These are phyloP conservation scores for Gnathonemus echidnorhynchus DNA, from an alignment of 2,113 vertebrate genomes.

Conservation along the genomic window DNA sequence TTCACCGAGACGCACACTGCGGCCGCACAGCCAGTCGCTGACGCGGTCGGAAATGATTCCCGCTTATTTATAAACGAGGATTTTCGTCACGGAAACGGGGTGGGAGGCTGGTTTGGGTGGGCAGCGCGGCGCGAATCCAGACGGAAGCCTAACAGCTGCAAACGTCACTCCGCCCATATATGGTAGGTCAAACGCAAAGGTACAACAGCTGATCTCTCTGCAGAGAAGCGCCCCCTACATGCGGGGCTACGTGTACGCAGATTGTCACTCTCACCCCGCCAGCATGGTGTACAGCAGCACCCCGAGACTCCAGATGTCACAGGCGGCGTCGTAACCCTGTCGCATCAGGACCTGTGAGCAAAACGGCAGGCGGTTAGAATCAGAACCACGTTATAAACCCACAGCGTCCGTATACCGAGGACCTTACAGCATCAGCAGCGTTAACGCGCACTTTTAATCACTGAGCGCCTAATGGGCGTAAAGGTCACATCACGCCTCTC, in stretches of 20 bases:
- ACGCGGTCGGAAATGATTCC: neutral
- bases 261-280: conserved; percentile 54
- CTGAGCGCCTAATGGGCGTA: neutral
- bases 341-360: conserved; percentile 63
- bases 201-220: neutral
- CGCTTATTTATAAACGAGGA: neutral
- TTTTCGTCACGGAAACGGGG: neutral
- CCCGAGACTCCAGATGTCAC: conserved; percentile 71
- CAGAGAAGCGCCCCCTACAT: neutral
- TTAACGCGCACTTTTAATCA: neutral
- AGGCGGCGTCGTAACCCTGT: conserved; percentile 69
- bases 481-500: neutral
- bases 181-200: neutral
- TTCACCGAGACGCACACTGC: neutral
- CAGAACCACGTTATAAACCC: too few relatives aligned
- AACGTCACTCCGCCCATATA: neutral
- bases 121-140: neutral
- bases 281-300: conserved; percentile 68
- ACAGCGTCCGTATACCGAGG: neutral
- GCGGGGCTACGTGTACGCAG: neutral
- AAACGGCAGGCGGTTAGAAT: neutral
- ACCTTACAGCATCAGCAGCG: too few relatives aligned
- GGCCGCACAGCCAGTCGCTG: neutral
- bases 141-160: neutral
- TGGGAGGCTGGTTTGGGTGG: neutral